Base-by-base conservation (phyloP, 2,888 invertebrate genomes). In the Pseudanteris insignis region DNA sequence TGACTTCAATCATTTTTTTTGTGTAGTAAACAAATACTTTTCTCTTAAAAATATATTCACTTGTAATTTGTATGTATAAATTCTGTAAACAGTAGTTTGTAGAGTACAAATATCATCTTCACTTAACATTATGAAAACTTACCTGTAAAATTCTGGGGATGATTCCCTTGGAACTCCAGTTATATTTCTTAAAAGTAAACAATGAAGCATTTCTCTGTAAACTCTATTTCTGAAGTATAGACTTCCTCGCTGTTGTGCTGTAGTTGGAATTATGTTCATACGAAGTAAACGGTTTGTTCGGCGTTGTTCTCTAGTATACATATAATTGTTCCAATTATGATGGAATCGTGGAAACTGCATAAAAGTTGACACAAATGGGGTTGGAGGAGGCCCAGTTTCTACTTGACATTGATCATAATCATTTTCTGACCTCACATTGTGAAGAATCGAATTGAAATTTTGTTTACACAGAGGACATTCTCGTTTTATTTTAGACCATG, bases 401-500 rank as follows among this genome's bases (percentile, higher is more conserved):
- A 57, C 43, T 6, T 28, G 36, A 9, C 48, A 57, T 18, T 48
- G 57, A 10, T 58, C 58, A 10, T 58, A 58, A 30, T 58, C 58
- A 25, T 46, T 46, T 13, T 58, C 58, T 2, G 58, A 58, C 4
- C 58, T 32, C 1, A 58, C 58, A 25, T 58, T 58, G 24, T 58
- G 58, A 11, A 58, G 50, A 2, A 58, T 58, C 0, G 50, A 44
- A 15, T 26, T 44, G 13, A 58, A 58, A 4, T 38, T 50, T 13
- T 58, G 50, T 6, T 58, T 58, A 15, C 58, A 58, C 1, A 58
- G 40, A 0, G 58, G 58, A 12, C 58, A 58, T 8, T 44, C 58
- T 9, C 50, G 37, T 30, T 51, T 50, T 10, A 58, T 50, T 12
- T 50, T 58, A 2, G 58, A 58, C 58, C 58, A 58, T 3, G 25